Base-by-base conservation (phyloP, 2,797 vertebrate species). In the Cynodonichthys magdalenae region DNA sequence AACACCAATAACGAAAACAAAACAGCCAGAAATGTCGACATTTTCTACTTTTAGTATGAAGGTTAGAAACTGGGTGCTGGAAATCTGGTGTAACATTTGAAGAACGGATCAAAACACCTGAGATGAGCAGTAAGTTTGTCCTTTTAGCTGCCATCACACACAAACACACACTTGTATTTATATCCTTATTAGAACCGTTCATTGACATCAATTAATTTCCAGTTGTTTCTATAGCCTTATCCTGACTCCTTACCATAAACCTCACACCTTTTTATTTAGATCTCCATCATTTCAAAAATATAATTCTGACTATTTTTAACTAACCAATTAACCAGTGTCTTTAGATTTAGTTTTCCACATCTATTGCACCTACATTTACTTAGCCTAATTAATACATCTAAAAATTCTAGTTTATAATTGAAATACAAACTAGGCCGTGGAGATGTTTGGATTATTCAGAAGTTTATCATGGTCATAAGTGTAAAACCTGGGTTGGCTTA, bases 361-460 rank as follows among this genome's bases (percentile, higher is more conserved):
- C n/a, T 8, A 24, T 2, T n/a, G 17, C 6, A 15, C 17, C 42
- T 41, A 55, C 15, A 36, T 28, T 5, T 15, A 42, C 49, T 14
- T 20, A 44, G 31, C 12, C 12, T 69, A n/a, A 31, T 27, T 0
- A 11, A 42, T 31, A 59, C 24, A 20, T 34, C 4, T 61, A 9
- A 20, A 15, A 19, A 48, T 11, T 1, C 39, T 15, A 5, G 8
- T 52, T 15, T 50, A 11, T 19, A 20, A 7, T 11, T 46, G 7
- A 41, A 46, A 46, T 0, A 27, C 47, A 36, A n/a, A 57, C 54
- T 51, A 14, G 58, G 15, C n/a, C 34, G 27, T 19, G 14, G 5
- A 63, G 49, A 28, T 28, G 56, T 11, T 31, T 47, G 61, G 47
- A 20, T 56, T 63, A 45, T 55, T 49, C 6, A 62, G 52, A 60